phyloP scores from a whole-genome alignment of 1,140 invertebrate genomes.

The Drosophila lini region DNA sequence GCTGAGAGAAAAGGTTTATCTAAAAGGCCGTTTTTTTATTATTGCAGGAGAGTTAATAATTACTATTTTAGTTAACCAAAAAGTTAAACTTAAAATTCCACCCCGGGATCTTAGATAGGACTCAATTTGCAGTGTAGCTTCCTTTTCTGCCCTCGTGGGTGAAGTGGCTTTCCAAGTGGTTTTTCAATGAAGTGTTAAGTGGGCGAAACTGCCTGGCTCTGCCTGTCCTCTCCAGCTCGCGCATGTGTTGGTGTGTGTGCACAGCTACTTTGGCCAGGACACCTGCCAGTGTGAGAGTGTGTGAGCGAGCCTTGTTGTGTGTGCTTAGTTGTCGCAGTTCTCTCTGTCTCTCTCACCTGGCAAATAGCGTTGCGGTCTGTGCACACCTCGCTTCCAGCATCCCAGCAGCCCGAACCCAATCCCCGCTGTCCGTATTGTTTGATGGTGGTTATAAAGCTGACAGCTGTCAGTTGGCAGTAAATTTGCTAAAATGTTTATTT shows the following conservation, averaged over 20 bases:
- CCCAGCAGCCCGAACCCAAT: slow-evolving; percentile 8
- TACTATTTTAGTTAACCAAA: neutral
- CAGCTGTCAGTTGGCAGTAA: slow-evolving; percentile 83
- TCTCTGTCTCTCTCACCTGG: slow-evolving; percentile 36
- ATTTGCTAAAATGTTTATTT: slow-evolving; percentile 84
- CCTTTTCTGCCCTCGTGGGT: slow-evolving; percentile 45
- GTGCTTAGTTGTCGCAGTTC: slow-evolving; percentile 67
- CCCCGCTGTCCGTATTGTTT: slow-evolving; percentile 58
- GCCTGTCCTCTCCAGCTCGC: slow-evolving; percentile 18
- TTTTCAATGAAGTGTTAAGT: slow-evolving; percentile 84
- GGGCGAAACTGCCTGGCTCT: slow-evolving; percentile 63
- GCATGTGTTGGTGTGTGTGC: slow-evolving; percentile 23
- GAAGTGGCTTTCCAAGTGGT: slow-evolving; percentile 78
- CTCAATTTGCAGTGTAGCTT: neutral
- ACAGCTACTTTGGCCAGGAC: slow-evolving; percentile 50
- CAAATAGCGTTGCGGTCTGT: slow-evolving; percentile 69
- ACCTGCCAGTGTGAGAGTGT: slow-evolving; percentile 12
- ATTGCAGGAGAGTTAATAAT: neutral
- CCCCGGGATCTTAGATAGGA: neutral
- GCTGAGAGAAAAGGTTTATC: neutral
- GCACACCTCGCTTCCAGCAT: slow-evolving; percentile 57
- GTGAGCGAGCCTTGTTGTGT: slow-evolving; percentile 34
- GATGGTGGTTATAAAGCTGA: slow-evolving; percentile 83
- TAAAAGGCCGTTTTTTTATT: neutral
- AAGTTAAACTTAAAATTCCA: neutral